Percentiles rank a stretch among this genome's conserved stretches.
phyloP scores from a whole-genome alignment of 2,888 invertebrate species.

The Noctuana brunneofusca region DNA sequence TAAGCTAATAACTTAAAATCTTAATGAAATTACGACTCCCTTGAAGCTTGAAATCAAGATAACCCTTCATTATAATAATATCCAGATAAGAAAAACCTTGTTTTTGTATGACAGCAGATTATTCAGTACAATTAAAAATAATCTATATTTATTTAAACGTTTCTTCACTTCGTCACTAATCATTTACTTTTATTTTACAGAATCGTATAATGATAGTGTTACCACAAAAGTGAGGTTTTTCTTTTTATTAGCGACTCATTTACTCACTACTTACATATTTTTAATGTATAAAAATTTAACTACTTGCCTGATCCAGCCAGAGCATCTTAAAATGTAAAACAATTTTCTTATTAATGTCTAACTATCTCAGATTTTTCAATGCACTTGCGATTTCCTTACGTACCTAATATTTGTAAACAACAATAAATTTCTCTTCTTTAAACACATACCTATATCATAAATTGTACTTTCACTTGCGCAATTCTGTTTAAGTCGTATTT shows the following conservation, averaged over 20 bases:
- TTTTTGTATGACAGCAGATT: too few relatives aligned
- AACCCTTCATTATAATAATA: too few relatives aligned
- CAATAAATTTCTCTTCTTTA: slow-evolving; percentile 1
- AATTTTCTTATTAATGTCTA: slow-evolving; percentile 6
- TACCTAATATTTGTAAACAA: slow-evolving; percentile 2
- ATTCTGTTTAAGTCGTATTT: background rate
- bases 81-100: too few relatives aligned
- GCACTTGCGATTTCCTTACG: slow-evolving; percentile 15
- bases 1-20: too few relatives aligned
- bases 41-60: too few relatives aligned
- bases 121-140: too few relatives aligned
- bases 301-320: slow-evolving; percentile 31
- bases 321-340: slow-evolving; percentile 7
- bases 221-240: slow-evolving; percentile 9
- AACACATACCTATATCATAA: background rate
- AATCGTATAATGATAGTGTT: background rate
- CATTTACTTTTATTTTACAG: too few relatives aligned
- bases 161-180: too few relatives aligned
- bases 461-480: slow-evolving; percentile 18
- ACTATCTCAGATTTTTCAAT: slow-evolving; percentile 21
- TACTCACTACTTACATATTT: background rate
- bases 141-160: too few relatives aligned
- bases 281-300: slow-evolving; percentile 13
- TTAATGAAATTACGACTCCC: too few relatives aligned
- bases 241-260: background rate